Percentiles rank a stretch among this genome's conserved stretches.
Conservation (phyloP, 2,888 invertebrate genomes). For the Campaea margaritaria region DNA sequence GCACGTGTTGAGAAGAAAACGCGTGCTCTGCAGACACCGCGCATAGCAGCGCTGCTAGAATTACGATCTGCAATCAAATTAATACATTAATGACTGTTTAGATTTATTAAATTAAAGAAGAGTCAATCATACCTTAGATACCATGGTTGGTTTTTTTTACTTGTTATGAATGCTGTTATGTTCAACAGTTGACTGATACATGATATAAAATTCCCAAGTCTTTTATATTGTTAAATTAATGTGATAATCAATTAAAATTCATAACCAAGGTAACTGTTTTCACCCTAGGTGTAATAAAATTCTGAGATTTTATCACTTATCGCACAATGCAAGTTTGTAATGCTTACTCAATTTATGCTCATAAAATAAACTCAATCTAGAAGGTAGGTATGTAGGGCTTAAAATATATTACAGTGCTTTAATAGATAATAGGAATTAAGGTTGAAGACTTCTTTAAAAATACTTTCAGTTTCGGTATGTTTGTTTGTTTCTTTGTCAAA, state of each 20-base stretch:
- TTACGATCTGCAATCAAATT: slow-evolving; percentile 29
- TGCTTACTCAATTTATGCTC: slow-evolving; percentile 18
- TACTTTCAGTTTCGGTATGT: no score
- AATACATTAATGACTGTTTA: not conserved
- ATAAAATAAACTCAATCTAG: not conserved
- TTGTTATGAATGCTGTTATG: slow-evolving; percentile 30
- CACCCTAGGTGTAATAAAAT: slow-evolving; percentile 24
- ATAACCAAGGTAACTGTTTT: slow-evolving; percentile 45
- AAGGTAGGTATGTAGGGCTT: no score
- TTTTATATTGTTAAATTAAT: slow-evolving; percentile 46
- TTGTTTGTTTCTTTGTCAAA: no score
- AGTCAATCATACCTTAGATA: slow-evolving; percentile 38
- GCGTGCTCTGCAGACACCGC: slow-evolving; percentile 45
- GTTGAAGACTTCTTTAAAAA: no score
- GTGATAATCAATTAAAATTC: slow-evolving; percentile 23
- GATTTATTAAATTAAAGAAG: no score
- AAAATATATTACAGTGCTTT: no score
- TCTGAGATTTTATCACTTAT: slow-evolving; percentile 27
- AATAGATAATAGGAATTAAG: no score
- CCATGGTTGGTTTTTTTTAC: slow-evolving; percentile 36
- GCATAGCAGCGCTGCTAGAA: slow-evolving; percentile 36
- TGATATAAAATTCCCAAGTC: slow-evolving; percentile 35
- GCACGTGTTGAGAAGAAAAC: slow-evolving; percentile 51
- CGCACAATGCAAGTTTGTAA: slow-evolving; percentile 11
- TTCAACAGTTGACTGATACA: slow-evolving; percentile 46